These are phyloP conservation scores for Calidris pugnax DNA, from an alignment of 2,113 vertebrate genomes.

Conservation along the genomic window DNA sequence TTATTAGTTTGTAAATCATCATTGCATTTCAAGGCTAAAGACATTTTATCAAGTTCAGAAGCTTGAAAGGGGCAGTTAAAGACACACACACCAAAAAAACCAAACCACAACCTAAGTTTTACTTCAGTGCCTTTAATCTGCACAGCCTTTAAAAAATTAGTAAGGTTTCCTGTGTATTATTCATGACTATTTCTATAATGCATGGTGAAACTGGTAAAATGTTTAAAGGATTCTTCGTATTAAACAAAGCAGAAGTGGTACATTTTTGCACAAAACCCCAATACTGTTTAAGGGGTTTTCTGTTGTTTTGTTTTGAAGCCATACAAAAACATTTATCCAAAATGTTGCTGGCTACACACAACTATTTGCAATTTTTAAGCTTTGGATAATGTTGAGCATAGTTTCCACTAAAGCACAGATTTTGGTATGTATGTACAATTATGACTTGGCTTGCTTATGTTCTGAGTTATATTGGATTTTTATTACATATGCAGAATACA, in stretches of 20 bases:
- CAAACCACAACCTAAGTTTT: not conserved
- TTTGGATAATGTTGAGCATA: not conserved
- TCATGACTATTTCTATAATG: not conserved
- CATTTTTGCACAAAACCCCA: not conserved
- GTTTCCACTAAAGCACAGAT: not conserved
- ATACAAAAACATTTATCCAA: not conserved
- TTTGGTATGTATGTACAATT: not conserved
- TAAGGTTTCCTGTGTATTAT: not conserved
- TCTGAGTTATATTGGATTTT: not conserved
- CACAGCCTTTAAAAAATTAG: not conserved
- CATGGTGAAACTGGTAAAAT: not conserved
- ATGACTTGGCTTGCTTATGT: not conserved
- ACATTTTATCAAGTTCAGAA: not conserved
- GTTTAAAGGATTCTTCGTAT: not conserved
- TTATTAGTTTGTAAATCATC: not conserved
- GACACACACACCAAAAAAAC: not conserved
- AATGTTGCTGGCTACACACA: not conserved
- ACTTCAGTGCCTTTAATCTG: not conserved
- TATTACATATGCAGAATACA: not conserved
- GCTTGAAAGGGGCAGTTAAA: not conserved
- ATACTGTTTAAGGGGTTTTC: accelerated
- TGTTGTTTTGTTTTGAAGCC: not conserved
- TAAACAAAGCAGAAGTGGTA: not conserved
- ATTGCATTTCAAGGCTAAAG: not conserved
- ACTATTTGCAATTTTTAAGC: not conserved